phyloP scores from a whole-genome alignment of 2,113 vertebrate genomes.

The Herpetotheres cachinnans region DNA sequence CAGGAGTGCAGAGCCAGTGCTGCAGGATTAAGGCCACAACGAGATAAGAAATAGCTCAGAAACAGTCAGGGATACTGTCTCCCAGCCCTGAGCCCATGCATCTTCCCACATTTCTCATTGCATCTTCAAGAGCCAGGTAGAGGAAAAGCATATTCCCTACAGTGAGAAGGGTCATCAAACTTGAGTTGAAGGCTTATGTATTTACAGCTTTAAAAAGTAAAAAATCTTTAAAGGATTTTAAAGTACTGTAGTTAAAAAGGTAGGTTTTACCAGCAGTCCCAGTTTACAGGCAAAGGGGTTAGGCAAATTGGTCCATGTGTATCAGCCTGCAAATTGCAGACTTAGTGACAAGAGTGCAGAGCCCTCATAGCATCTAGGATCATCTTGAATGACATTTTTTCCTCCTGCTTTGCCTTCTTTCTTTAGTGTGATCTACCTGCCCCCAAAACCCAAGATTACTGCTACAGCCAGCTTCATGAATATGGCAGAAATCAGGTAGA shows the following conservation, averaged over 20 bases:
- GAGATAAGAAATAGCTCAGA: constrained; percentile 44
- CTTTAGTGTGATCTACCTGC: background rate
- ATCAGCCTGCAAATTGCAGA: background rate
- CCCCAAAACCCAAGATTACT: background rate
- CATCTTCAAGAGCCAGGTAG: background rate
- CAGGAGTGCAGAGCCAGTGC: background rate
- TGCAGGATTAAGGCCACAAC: constrained; percentile 9
- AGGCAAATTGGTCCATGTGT: background rate
- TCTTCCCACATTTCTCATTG: background rate
- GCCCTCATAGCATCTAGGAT: background rate
- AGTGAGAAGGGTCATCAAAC: background rate
- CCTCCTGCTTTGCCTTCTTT: background rate
- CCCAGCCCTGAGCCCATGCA: background rate
- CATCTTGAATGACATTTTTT: background rate
- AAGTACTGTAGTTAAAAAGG: background rate
- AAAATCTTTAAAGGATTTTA: background rate
- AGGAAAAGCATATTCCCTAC: background rate
- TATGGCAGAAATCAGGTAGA: background rate
- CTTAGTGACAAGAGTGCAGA: background rate
- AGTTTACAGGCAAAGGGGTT: background rate
- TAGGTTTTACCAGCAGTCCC: background rate
- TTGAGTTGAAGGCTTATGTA: background rate
- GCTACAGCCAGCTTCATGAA: background rate
- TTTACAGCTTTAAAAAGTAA: background rate
- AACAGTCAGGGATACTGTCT: background rate